These are phyloP conservation scores for Ichneumoninae sp. DNA, from an alignment of 2,888 invertebrate genomes.

Conservation along the genomic window DNA sequence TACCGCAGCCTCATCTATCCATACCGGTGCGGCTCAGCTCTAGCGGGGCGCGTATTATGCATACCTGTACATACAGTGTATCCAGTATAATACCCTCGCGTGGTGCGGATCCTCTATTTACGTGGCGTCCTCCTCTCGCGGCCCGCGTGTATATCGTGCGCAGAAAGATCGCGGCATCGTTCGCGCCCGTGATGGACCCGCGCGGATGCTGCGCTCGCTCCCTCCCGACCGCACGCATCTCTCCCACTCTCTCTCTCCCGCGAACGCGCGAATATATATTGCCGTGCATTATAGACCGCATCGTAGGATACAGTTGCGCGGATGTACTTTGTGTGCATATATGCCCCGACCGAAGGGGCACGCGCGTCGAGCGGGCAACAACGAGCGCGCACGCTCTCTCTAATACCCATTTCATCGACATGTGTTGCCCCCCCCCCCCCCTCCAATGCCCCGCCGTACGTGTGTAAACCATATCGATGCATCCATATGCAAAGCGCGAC, in stretches of 20 bases:
- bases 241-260: constrained; percentile 25
- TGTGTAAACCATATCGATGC: constrained; percentile 3
- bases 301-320: not conserved
- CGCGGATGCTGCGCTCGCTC: not conserved
- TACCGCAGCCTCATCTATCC: constrained; percentile 21
- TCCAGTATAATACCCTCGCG: constrained; percentile 15
- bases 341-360: constrained; percentile 11
- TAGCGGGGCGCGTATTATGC: constrained; percentile 37
- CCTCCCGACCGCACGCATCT: constrained; percentile 12
- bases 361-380: constrained; percentile 48
- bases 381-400: constrained; percentile 33
- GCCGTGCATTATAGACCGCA: constrained; percentile 23
- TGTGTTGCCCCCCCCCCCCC: constrained; percentile 14
- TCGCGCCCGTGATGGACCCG: not conserved
- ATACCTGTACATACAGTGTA: constrained; percentile 10
- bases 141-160: not conserved
- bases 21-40: constrained; percentile 3
- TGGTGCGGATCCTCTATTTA: constrained; percentile 41
- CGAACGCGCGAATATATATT: constrained; percentile 29
- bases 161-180: not conserved
- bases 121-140: constrained; percentile 14
- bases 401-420: constrained; percentile 45
- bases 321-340: not conserved
- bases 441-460: not conserved
- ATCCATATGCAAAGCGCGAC: not conserved